Evolutionary conservation across 35 echinoderm and acorn worm genomes (phyloP).

Genomic region (Holothuria glaberrima): DNA sequence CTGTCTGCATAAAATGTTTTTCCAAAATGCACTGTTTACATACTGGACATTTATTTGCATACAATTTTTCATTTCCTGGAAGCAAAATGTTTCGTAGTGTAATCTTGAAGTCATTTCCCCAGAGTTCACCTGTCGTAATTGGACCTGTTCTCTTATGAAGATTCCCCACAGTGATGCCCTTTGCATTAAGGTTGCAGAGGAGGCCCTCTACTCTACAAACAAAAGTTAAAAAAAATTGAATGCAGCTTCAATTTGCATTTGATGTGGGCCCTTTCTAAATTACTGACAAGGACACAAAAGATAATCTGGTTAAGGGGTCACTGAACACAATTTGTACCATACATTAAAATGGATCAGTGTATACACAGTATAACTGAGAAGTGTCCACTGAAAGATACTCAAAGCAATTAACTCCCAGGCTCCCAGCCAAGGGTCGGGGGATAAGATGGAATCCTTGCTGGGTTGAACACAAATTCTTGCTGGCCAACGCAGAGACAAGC

Average conservation of each 20-base stretch:
- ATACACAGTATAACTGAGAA: no score
- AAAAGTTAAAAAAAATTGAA: neutral
- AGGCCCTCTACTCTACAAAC: neutral
- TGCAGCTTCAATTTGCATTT: neutral
- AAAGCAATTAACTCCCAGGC: no score
- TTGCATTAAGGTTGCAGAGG: neutral
- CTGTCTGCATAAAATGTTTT: neutral
- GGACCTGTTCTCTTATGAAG: slow-evolving; percentile 27
- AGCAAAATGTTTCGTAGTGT: slow-evolving; percentile 40
- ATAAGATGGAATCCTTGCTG: no score
- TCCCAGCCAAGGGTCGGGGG: no score
- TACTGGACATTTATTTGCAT: neutral
- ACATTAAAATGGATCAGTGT: no score
- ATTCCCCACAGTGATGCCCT: slow-evolving; percentile 56
- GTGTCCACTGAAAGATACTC: no score
- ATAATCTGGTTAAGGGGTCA: no score
- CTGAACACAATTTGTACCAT: no score
- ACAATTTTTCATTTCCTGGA: neutral
- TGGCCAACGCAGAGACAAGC: no score
- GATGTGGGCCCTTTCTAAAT: no score
- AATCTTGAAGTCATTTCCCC: slow-evolving; percentile 73
- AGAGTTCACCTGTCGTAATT: slow-evolving; percentile 57
- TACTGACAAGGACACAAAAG: no score
- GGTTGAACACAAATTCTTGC: no score
- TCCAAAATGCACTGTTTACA: neutral